These are phyloP conservation scores for Tringa solitaria DNA, from an alignment of 2,113 vertebrate genomes.

Conservation along the genomic window DNA sequence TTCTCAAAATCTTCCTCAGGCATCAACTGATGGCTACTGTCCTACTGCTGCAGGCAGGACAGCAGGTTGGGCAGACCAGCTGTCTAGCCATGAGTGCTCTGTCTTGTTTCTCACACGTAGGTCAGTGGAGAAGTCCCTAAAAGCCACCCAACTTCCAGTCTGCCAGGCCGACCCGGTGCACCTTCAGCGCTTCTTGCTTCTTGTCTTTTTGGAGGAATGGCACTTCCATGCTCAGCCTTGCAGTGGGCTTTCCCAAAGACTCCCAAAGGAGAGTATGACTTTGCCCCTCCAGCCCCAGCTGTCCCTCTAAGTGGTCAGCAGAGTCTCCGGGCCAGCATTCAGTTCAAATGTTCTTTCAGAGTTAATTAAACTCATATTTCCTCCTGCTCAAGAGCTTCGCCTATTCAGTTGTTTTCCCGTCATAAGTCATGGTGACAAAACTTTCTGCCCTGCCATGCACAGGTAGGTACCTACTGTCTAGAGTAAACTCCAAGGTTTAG, in stretches of 20 bases:
- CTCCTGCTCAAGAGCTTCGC: background rate
- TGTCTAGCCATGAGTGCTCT: background rate
- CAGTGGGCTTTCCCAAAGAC: background rate
- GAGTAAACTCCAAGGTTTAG: background rate
- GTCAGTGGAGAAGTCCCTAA: background rate
- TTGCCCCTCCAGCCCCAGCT: background rate
- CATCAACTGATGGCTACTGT: background rate
- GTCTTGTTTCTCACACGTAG: background rate
- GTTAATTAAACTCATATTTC: background rate
- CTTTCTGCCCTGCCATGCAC: background rate
- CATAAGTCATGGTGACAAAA: fast-evolving
- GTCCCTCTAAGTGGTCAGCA: background rate
- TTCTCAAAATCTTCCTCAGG: background rate
- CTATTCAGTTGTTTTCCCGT: background rate
- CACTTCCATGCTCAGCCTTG: background rate
- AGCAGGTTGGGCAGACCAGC: background rate
- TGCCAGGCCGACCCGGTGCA: background rate
- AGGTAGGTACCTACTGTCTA: background rate
- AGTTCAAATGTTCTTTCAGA: background rate
- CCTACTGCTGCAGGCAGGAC: background rate
- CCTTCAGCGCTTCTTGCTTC: background rate
- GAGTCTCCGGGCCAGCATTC: background rate
- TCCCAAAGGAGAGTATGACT: background rate
- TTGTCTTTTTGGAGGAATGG: background rate
- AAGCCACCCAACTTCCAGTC: background rate